Evolutionary conservation across 2,888 invertebrate genomes (phyloP).

Genomic region (Adineta ricciae): DNA sequence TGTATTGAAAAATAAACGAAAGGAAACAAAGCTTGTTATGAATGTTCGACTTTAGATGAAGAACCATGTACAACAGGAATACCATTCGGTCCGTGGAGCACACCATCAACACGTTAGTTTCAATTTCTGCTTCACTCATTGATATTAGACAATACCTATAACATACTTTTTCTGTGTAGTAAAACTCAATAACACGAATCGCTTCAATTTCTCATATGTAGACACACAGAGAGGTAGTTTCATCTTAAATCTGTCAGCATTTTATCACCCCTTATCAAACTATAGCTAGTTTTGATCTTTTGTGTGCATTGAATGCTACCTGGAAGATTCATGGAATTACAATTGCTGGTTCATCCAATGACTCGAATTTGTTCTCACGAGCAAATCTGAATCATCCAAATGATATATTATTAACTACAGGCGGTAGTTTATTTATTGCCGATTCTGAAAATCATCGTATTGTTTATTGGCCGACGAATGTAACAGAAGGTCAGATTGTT

Average conservation of each 20-base stretch:
- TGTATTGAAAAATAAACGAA: background rate
- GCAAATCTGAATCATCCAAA: background rate
- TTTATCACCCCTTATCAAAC: too few species aligned
- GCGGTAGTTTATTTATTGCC: background rate
- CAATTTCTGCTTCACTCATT: too few species aligned
- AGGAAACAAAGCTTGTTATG: background rate
- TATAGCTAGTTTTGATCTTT: background rate
- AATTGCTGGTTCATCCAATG: background rate
- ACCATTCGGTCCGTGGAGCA: too few species aligned
- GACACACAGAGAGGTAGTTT: too few species aligned
- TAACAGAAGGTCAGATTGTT: background rate
- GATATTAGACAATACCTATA: too few species aligned
- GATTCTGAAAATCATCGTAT: background rate
- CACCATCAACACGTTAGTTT: too few species aligned
- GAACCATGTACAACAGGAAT: background rate
- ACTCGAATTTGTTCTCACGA: background rate
- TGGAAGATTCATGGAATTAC: background rate
- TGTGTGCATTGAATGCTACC: background rate
- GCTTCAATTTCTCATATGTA: too few species aligned
- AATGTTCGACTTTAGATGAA: background rate
- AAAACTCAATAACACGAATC: too few species aligned
- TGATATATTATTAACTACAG: background rate
- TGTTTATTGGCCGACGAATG: background rate
- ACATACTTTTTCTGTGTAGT: too few species aligned
- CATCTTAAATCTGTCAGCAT: too few species aligned